Conservation (phyloP, 2,888 invertebrate species). For the Epirrhoe alternata region DNA sequence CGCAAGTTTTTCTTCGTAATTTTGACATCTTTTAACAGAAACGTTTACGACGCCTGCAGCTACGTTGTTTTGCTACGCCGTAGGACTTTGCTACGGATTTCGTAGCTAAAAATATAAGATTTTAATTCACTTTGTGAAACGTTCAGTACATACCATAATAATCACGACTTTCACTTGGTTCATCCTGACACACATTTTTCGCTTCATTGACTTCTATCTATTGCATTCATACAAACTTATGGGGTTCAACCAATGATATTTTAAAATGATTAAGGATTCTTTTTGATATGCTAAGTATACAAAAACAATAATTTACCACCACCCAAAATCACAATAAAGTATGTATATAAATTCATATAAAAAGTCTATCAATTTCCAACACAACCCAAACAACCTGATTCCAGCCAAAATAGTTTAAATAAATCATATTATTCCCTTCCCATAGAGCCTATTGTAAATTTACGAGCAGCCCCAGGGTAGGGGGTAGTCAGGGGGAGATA, state of each 20-base stretch:
- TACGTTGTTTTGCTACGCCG: conserved; percentile 26
- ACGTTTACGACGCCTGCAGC: conserved; percentile 37
- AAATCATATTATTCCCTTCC: conserved; percentile 27
- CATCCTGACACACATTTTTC: too few species aligned
- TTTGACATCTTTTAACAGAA: conserved; percentile 42
- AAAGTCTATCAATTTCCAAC: conserved; percentile 3
- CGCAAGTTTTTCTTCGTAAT: conserved; percentile 41
- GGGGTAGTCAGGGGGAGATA: conserved; percentile 30
- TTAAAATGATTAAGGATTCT: too few species aligned
- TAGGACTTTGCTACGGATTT: conserved; percentile 28
- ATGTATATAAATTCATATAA: too few species aligned
- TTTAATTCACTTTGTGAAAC: neutral
- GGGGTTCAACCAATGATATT: too few species aligned
- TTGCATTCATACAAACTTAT: too few species aligned
- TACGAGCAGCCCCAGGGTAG: conserved; percentile 34
- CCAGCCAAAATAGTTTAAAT: conserved; percentile 20
- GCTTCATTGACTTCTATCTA: too few species aligned
- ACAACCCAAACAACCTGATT: conserved; percentile 6
- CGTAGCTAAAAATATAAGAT: conserved; percentile 9
- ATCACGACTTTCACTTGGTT: too few species aligned
- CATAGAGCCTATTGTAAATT: conserved; percentile 39
- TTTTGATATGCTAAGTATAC: too few species aligned
- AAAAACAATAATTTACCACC: too few species aligned
- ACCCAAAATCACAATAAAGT: too few species aligned
- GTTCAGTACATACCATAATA: neutral